Conservation (phyloP, 2,113 vertebrate genomes). For the Xyrauchen texanus region DNA sequence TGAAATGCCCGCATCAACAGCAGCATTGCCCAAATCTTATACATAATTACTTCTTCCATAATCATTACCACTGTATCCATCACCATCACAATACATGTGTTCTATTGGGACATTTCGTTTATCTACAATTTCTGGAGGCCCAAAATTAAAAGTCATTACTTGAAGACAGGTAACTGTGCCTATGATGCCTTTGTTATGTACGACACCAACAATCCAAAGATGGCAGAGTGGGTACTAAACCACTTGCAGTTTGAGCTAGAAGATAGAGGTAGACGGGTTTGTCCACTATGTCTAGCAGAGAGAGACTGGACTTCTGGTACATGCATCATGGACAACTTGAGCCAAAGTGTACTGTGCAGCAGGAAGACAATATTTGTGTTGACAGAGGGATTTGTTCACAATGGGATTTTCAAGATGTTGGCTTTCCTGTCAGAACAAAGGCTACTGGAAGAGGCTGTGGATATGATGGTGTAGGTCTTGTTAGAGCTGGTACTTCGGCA, state of each 20-base stretch:
- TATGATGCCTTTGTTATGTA: slow-evolving; percentile 63
- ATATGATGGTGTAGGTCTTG: slow-evolving; percentile 72
- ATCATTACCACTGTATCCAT: slow-evolving; percentile 48
- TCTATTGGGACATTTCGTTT: slow-evolving; percentile 66
- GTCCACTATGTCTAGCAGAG: slow-evolving; percentile 57
- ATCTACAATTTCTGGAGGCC: slow-evolving; percentile 56
- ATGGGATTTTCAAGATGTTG: slow-evolving; percentile 65
- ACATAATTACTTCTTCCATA: slow-evolving; percentile 57
- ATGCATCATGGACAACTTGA: slow-evolving; percentile 66
- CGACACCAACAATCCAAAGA: slow-evolving; percentile 60
- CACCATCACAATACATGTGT: slow-evolving; percentile 58
- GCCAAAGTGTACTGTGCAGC: slow-evolving; percentile 66
- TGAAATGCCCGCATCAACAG: slow-evolving; percentile 56
- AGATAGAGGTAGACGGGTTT: slow-evolving; percentile 52
- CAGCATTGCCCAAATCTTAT: slow-evolving; percentile 47
- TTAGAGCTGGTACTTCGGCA: slow-evolving; percentile 72
- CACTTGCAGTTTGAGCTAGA: slow-evolving; percentile 63
- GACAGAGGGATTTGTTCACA: slow-evolving; percentile 61
- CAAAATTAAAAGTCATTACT: slow-evolving; percentile 51
- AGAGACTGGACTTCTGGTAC: slow-evolving; percentile 63
- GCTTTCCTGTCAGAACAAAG: slow-evolving; percentile 69
- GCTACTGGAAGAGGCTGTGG: slow-evolving; percentile 66
- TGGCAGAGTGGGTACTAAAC: slow-evolving; percentile 63
- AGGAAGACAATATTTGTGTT: slow-evolving; percentile 66
- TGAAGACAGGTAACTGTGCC: slow-evolving; percentile 33